Percentiles rank a stretch among this genome's conserved stretches.
phyloP scores from a whole-genome alignment of 2,113 vertebrate species.

The Laticauda colubrina region DNA sequence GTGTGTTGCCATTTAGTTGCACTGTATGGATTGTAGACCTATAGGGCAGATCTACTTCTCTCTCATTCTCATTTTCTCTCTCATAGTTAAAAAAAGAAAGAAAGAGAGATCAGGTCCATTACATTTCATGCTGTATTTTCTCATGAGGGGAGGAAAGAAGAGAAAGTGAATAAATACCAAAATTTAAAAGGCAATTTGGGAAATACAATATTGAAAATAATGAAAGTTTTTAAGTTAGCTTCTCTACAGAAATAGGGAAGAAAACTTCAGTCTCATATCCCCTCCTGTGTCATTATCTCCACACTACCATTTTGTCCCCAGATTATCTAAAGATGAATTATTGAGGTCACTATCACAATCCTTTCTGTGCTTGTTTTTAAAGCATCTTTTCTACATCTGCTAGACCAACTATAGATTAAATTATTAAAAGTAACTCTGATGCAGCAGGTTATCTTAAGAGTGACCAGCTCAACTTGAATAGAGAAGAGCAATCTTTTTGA shows the following conservation, averaged over 20 bases:
- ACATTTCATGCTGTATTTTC: not conserved
- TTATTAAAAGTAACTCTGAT: slow-evolving; percentile 57
- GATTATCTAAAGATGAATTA: not conserved
- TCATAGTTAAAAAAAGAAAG: not conserved
- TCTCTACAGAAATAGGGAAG: not conserved
- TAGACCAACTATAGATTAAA: slow-evolving; percentile 61
- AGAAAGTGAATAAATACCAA: not conserved
- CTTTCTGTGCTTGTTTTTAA: not conserved
- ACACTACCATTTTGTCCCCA: not conserved
- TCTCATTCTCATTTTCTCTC: not conserved
- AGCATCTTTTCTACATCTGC: slow-evolving; percentile 31
- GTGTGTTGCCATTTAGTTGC: not conserved
- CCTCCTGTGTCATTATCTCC: not conserved
- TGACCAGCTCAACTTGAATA: slow-evolving; percentile 57
- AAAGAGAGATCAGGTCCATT: not conserved
- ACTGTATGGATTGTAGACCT: not conserved
- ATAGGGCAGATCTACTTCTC: not conserved
- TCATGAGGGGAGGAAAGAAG: not conserved
- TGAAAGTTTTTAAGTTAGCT: not conserved
- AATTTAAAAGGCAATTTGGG: not conserved
- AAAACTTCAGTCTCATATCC: not conserved
- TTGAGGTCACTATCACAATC: not conserved
- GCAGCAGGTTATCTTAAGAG: slow-evolving; percentile 39
- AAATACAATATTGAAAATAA: not conserved
- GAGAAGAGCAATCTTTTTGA: slow-evolving; percentile 58